Base-by-base conservation (phyloP, 2,113 vertebrate species). In the Mugil cephalus region DNA sequence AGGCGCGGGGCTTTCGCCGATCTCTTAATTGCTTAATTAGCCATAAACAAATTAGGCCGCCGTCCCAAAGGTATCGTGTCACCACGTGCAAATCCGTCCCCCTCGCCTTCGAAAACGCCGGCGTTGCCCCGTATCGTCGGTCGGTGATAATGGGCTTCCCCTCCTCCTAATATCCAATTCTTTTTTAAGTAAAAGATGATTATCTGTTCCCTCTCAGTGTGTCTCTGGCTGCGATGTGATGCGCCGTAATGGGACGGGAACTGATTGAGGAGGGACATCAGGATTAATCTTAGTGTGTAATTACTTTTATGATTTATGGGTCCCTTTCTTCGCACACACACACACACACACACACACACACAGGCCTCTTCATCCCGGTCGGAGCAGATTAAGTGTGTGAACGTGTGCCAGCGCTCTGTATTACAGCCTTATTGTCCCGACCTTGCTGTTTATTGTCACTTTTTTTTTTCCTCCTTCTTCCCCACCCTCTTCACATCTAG, bases 221-320 rank as follows among this genome's bases (percentile, higher is more conserved):
- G 67, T 66, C 64, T 84, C 54, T 61, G 51, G 70, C 47, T 83
- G 48, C 65, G 69, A 61, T 64, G 78, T 74, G 82, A 80, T 68
- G 62, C 56, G 6, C 50, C 0, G 36, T 82, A 85, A 89, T 89
- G 82, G 73, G 74, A 83, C 78, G 59, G 68, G 74, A n/a, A 74
- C 81, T 82, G 84, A 85, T 69, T 82, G 83, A 85, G 85, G 68
- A 84, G 76, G 79, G 78, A 84, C 82, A 88, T 82, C 69, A 82
- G 85, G 74, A 85, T 85, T 87, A 84, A 87, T 89, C 82, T 84
- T 55, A 54, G 39, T 36, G 59, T 69, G 60, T 88, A 91, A 92
- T 92, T 92, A 88, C 83, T 84, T 83, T 83, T 83, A 68, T 85
- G 86, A 91, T 91, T 89, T 74, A 91, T 89, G 75, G 65, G 17